Conservation (phyloP, 1,140 invertebrate species). For the Drosophila paulistorum region DNA sequence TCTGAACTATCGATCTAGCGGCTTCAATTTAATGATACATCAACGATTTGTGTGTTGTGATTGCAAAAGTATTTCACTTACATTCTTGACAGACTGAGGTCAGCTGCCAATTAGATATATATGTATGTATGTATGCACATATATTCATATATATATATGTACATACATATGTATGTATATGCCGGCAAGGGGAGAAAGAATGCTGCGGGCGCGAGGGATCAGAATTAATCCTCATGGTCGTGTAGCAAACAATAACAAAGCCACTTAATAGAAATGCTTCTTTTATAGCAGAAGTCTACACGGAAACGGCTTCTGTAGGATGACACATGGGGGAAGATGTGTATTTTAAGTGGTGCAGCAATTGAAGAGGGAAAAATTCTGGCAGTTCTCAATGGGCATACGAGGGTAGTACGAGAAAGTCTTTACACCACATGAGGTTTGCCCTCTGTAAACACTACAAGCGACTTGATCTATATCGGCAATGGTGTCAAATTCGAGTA, state of each 20-base stretch:
- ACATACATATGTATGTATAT: not conserved
- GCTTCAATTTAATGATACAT: not conserved
- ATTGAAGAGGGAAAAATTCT: not conserved
- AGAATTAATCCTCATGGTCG: not conserved
- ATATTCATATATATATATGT: not conserved
- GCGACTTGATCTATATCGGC: too few relatives aligned
- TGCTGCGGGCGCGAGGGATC: not conserved
- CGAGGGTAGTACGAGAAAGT: not conserved
- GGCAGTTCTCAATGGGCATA: not conserved
- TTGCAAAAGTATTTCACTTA: not conserved
- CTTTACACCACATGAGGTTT: not conserved
- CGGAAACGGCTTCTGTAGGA: not conserved
- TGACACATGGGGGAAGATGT: constrained; percentile 2
- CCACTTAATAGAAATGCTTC: constrained; percentile 13
- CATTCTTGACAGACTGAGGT: constrained; percentile 17
- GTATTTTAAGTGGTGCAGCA: constrained; percentile 3
- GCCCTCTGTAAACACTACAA: too few relatives aligned
- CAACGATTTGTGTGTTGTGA: constrained; percentile 8
- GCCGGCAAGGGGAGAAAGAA: too few relatives aligned
- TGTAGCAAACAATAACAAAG: constrained; percentile 12
- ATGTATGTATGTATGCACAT: not conserved
- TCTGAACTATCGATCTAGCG: constrained; percentile 2
- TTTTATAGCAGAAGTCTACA: not conserved
- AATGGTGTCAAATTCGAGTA: too few relatives aligned
- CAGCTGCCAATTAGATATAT: constrained; percentile 4